A percentile compares a stretch with the other conserved stretches of the same genome.
Conservation (phyloP, 2,797 vertebrate species). For the Lateolabrax maculatus region DNA sequence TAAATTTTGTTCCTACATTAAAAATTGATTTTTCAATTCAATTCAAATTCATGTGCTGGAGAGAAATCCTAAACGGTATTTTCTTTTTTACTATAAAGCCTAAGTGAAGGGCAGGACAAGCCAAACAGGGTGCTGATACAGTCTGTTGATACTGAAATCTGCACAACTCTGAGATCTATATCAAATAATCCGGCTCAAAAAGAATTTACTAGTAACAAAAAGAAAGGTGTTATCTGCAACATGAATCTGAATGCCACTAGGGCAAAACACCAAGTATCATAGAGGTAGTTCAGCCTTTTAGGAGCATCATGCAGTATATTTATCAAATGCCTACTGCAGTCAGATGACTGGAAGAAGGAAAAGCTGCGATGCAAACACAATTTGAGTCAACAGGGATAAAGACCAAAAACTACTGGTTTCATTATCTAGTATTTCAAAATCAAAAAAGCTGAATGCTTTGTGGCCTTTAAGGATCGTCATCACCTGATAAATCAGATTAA, state of each 20-base stretch:
- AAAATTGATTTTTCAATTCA: too few species aligned
- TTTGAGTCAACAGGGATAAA: conserved; percentile 26
- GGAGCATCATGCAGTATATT: not conserved
- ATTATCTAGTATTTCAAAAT: conserved; percentile 28
- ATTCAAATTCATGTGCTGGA: too few species aligned
- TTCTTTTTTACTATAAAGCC: not conserved
- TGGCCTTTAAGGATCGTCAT: conserved; percentile 22
- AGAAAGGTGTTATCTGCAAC: conserved; percentile 9
- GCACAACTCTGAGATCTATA: not conserved
- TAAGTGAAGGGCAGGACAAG: not conserved
- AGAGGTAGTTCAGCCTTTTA: conserved; percentile 10
- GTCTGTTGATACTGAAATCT: conserved; percentile 18
- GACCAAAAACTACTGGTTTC: not conserved
- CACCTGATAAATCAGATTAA: conserved; percentile 37
- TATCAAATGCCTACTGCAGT: conserved; percentile 9
- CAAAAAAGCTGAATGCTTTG: conserved; percentile 5
- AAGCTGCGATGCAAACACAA: conserved; percentile 15
- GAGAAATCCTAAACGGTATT: not conserved
- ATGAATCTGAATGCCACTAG: not conserved
- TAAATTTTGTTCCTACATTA: too few species aligned
- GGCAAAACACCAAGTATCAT: conserved; percentile 14
- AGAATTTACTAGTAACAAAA: not conserved
- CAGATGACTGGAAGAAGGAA: conserved; percentile 10
- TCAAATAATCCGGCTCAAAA: conserved; percentile 1
- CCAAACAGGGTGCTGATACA: not conserved